Base-by-base conservation (phyloP, 1,140 invertebrate species). In the Diorhabda elongata region DNA sequence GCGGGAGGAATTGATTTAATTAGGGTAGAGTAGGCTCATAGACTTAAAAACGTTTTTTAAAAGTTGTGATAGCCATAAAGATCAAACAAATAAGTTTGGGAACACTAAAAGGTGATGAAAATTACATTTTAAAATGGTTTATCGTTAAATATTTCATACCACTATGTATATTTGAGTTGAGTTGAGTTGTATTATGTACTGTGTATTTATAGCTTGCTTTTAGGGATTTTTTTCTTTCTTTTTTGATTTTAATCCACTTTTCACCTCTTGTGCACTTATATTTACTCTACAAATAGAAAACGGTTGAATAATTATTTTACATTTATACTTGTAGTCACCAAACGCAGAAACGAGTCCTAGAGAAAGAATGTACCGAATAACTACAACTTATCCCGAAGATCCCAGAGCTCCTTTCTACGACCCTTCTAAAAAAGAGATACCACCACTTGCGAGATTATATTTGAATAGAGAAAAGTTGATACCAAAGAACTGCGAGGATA, bases 401-500 rank as follows among this genome's bases (percentile, higher is more conserved):
- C 90, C 90, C 0, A 85, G 92, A 68, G 91, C 95, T 0, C 97
- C 97, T 0, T 99, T 99, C 82, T 98, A 95, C 81, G 90, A 96
- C 75, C 86, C 91, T 0, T 82, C 82, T 0, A 90, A 88, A 2
- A 82, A 84, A 41, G 86, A 89, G 56, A 93, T 98, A 84, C 85
- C 87, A 57, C 94, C 96, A 0, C 82, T 98, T 74, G 97, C 95
- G 3, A 85, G 87, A 71, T 79, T 89, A 44, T 90, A 91, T 73
- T 80, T 95, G 52, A 87, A 86, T 3, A 81, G 91, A 5, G 90
- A 93, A 75, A 87, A 89, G 72, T 83, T 94, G 5, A 88, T 92
- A 58, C 85, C 88, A 3, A 87, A 88, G 69, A 84, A 85, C 65
- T 96, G 93, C 76, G 87, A 90, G 77, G 88, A 91, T 74, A 84